These are phyloP conservation scores for Myotis yumanensis DNA, from an alignment of 2,113 vertebrate species.

Conservation along the genomic window DNA sequence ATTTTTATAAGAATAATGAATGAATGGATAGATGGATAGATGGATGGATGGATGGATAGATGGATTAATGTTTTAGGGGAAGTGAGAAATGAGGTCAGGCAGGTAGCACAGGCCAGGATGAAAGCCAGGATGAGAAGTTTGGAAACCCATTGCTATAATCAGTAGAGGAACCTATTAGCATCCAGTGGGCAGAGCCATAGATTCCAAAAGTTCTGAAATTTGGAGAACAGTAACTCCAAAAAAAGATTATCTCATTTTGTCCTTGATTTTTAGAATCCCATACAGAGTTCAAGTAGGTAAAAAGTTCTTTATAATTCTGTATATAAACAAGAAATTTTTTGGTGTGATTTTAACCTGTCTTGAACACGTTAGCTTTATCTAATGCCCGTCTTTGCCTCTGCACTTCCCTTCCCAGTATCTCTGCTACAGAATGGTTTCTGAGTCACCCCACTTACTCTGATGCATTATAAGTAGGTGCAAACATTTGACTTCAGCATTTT, in stretches of 20 bases:
- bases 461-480: neutral
- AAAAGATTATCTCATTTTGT: neutral
- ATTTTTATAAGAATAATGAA: neutral
- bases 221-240: neutral
- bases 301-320: neutral
- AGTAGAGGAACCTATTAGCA: neutral
- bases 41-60: no score
- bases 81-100: neutral
- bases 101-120: no score
- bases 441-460: neutral
- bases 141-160: neutral
- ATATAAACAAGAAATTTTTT: neutral
- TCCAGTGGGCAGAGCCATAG: neutral
- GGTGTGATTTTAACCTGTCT: neutral
- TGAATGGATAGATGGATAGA: neutral
- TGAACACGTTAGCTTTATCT: neutral
- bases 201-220: neutral
- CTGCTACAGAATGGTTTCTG: neutral
- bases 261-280: neutral
- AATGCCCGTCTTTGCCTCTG: fast-evolving
- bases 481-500: neutral
- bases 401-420: neutral
- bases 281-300: neutral
- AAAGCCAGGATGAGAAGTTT: neutral
- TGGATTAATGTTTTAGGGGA: no score